Percentiles rank a stretch among this genome's conserved stretches.
Evolutionary conservation across 2,797 vertebrate genomes (phyloP).

Genomic region (Rhodeus uyekii): DNA sequence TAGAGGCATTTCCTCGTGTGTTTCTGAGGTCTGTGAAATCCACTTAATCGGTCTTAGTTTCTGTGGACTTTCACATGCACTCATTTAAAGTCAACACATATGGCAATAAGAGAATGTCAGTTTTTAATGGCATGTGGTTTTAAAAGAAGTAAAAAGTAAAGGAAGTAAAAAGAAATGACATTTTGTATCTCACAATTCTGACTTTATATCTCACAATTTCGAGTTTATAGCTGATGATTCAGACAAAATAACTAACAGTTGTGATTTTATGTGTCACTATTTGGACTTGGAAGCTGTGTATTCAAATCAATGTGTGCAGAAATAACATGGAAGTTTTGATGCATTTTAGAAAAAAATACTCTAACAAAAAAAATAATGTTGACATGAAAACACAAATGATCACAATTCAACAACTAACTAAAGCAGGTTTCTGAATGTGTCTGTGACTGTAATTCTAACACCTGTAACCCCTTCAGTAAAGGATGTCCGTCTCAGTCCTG

Average conservation of each 20-base stretch:
- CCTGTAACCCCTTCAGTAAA: slow-evolving; percentile 63
- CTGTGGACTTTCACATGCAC: neutral
- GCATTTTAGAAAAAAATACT: neutral
- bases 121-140: no score
- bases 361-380: neutral
- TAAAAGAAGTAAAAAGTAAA: no score
- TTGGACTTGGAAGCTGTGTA: neutral
- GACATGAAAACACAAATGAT: neutral
- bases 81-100: neutral
- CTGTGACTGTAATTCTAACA: neutral
- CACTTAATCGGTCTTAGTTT: neutral
- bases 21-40: neutral
- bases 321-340: neutral
- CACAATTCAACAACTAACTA: neutral
- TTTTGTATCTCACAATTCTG: no score
- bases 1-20: neutral
- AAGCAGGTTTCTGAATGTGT: neutral
- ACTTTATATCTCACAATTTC: no score
- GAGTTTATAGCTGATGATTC: no score
- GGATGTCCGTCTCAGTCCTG: slow-evolving; percentile 79
- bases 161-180: no score
- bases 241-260: no score
- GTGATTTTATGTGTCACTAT: rapidly evolving
- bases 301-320: neutral
- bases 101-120: neutral